Conservation (phyloP, 2,888 invertebrate species). For the Coleophora flavipennella region DNA sequence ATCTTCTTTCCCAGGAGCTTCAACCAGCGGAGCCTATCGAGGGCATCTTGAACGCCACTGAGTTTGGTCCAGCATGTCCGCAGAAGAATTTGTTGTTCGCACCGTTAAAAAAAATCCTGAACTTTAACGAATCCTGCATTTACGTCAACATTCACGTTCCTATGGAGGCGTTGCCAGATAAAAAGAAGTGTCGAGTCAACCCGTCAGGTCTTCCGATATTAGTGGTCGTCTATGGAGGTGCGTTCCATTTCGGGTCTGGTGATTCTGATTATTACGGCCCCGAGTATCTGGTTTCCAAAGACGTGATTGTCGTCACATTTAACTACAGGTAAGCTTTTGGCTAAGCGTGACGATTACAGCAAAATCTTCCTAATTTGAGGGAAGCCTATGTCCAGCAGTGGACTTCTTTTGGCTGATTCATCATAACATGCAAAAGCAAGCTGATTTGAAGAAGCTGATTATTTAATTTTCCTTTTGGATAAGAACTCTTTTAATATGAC, state of each 20-base stretch:
- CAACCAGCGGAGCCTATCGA: constrained; percentile 64
- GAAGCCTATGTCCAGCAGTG: too few species aligned
- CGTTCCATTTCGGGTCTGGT: too few species aligned
- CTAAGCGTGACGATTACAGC: too few species aligned
- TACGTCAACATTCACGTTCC: constrained; percentile 38
- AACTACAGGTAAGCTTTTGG: too few species aligned
- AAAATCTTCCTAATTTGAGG: too few species aligned
- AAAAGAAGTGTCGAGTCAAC: not conserved
- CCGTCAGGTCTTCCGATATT: not conserved
- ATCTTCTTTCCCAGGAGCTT: constrained; percentile 56
- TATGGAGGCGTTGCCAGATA: too few species aligned
- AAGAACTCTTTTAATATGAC: too few species aligned
- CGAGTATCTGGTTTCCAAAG: not conserved
- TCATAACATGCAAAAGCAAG: too few species aligned
- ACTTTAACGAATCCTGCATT: constrained; percentile 48
- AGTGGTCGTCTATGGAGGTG: not conserved
- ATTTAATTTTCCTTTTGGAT: too few species aligned
- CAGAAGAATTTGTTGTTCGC: constrained; percentile 66
- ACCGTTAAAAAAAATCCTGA: constrained; percentile 25
- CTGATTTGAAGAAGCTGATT: too few species aligned
- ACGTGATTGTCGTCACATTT: too few species aligned
- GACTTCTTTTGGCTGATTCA: too few species aligned
- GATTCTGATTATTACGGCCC: not conserved
- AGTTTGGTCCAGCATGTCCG: constrained; percentile 73
- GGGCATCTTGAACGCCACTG: constrained; percentile 63